Conservation (phyloP, 92 coral and sea anemone species). For the Epizoanthus illoricatus region DNA sequence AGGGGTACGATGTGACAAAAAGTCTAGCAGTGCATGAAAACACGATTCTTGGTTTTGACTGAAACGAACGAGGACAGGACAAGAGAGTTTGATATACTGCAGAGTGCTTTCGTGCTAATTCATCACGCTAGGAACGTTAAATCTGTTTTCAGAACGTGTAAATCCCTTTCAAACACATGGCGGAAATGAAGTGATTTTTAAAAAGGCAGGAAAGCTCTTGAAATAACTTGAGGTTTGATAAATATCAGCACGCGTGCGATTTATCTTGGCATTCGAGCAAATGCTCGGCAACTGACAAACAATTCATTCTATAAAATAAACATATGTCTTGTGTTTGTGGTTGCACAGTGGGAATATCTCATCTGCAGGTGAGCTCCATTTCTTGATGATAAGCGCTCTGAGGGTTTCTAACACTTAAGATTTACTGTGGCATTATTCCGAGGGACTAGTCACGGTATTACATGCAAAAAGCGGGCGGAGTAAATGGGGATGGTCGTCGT, state of each 20-base stretch:
- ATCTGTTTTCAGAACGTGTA: not conserved
- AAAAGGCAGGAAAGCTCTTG: not conserved
- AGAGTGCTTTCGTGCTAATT: not conserved
- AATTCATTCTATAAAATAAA: not conserved
- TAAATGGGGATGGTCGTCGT: too few relatives aligned
- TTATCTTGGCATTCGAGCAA: not conserved
- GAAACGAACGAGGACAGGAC: not conserved
- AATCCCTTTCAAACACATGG: not conserved
- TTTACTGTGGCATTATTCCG: too few relatives aligned
- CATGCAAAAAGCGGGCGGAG: too few relatives aligned
- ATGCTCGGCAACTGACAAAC: too few relatives aligned
- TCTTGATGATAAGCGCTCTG: too few relatives aligned
- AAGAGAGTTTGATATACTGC: not conserved
- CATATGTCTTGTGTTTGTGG: conserved; percentile 9
- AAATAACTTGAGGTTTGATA: not conserved
- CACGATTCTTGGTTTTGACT: conserved; percentile 10
- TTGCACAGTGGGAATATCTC: not conserved
- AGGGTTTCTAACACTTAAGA: too few relatives aligned
- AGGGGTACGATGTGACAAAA: conserved; percentile 17
- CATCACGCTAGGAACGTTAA: not conserved
- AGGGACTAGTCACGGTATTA: too few relatives aligned
- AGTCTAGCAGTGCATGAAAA: not conserved
- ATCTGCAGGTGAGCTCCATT: too few relatives aligned
- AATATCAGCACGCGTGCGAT: not conserved
- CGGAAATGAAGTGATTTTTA: not conserved